phyloP scores from a whole-genome alignment of 2,888 invertebrate genomes.

The Tethea ocularis region DNA sequence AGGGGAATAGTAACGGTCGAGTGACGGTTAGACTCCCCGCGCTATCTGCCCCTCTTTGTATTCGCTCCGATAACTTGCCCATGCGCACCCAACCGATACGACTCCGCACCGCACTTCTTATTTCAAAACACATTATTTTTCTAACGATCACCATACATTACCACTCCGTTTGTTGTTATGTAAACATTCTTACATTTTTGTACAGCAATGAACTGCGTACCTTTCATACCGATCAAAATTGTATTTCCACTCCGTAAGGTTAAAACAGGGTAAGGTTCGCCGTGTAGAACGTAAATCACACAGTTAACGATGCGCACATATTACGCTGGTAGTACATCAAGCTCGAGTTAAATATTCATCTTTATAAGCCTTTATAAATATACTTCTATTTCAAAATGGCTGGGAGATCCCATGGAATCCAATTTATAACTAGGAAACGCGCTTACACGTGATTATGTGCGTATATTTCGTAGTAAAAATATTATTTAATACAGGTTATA shows the following conservation, averaged over 20 bases:
- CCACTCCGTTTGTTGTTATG: constrained; percentile 50
- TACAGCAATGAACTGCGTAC: constrained; percentile 59
- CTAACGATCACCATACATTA: constrained; percentile 66
- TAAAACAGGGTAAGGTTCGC: constrained; percentile 63
- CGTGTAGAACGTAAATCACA: constrained; percentile 66
- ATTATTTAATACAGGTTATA: constrained; percentile 19
- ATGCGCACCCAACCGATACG: constrained; percentile 82
- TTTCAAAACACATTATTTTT: constrained; percentile 71
- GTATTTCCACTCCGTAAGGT: constrained; percentile 42
- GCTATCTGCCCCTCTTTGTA: constrained; percentile 83
- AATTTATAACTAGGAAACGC: constrained; percentile 34
- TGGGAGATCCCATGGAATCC: constrained; percentile 25
- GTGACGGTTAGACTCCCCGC: constrained; percentile 82
- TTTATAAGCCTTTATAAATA: constrained; percentile 39
- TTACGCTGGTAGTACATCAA: constrained; percentile 59
- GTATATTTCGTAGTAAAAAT: constrained; percentile 21
- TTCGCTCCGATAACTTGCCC: constrained; percentile 84
- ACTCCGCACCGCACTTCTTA: constrained; percentile 74
- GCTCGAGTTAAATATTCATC: constrained; percentile 50
- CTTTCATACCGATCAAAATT: constrained; percentile 29
- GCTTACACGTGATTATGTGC: constrained; percentile 13
- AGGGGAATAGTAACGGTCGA: constrained; percentile 83
- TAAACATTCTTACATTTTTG: constrained; percentile 40
- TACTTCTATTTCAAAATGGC: constrained; percentile 20
- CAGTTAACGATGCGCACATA: constrained; percentile 73